phyloP scores from a whole-genome alignment of 2,113 vertebrate genomes.

The Anolis carolinensis region DNA sequence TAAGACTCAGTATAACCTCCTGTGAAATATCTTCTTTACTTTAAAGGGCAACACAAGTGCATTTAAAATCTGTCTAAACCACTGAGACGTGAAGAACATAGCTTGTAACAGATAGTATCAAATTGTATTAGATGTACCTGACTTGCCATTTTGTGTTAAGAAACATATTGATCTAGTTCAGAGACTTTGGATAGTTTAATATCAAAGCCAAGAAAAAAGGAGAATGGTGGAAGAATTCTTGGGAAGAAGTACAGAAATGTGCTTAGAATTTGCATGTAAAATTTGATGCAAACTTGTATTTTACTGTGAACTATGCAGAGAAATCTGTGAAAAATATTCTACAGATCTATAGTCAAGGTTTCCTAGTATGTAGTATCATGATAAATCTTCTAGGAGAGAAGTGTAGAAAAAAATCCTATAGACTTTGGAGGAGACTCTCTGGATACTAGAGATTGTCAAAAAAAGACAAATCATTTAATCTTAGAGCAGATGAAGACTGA shows the following conservation, averaged over 20 bases:
- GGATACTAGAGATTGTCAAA: not conserved
- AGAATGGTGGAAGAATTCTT: not conserved
- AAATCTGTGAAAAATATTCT: not conserved
- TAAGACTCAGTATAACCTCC: fast-evolving
- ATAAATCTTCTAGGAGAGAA: not conserved
- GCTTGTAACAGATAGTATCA: not conserved
- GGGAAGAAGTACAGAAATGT: not conserved
- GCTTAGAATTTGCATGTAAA: not conserved
- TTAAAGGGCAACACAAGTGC: not conserved
- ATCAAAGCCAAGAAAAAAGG: not conserved
- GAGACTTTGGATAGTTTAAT: not conserved
- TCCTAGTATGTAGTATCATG: not conserved
- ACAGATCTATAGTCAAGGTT: not conserved
- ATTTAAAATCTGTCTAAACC: not conserved
- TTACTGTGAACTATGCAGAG: not conserved
- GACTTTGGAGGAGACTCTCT: not conserved
- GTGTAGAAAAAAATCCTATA: not conserved
- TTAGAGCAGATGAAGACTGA: too few relatives aligned
- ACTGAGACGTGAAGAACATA: not conserved
- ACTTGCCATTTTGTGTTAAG: not conserved
- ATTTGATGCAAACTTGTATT: not conserved
- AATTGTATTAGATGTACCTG: fast-evolving
- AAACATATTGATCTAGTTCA: not conserved
- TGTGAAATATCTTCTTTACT: not conserved
- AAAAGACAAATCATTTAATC: not conserved